A percentile compares a stretch with the other conserved stretches of the same genome.
Evolutionary conservation across 2,797 vertebrate genomes (phyloP).

Genomic region (Rhodeus uyekii): DNA sequence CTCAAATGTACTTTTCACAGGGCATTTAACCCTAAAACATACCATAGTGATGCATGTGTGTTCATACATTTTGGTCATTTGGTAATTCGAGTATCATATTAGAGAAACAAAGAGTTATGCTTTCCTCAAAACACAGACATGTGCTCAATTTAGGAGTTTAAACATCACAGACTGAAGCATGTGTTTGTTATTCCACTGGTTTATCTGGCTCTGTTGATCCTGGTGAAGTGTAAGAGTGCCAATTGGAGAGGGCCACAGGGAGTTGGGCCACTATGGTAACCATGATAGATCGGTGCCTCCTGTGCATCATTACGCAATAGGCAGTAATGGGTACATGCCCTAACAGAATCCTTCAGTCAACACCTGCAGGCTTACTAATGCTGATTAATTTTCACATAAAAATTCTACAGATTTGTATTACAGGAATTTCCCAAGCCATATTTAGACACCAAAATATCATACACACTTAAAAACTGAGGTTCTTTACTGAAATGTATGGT

Average conservation of each 20-base stretch:
- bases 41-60: background rate
- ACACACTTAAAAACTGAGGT: background rate
- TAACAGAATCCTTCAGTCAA: conserved; percentile 3
- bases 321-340: conserved; percentile 1
- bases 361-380: background rate
- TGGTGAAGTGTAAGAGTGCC: background rate
- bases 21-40: background rate
- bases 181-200: conserved; percentile 5
- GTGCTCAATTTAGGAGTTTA: background rate
- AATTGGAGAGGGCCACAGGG: conserved; percentile 12
- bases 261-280: conserved; percentile 18
- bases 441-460: background rate
- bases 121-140: background rate
- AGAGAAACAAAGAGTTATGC: background rate
- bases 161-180: background rate
- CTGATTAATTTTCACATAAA: background rate
- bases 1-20: background rate
- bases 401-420: background rate
- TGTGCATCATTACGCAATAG: background rate
- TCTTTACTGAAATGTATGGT: background rate
- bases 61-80: background rate
- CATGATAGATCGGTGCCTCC: background rate
- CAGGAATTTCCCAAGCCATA: background rate
- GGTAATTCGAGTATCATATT: background rate
- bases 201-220: background rate